Base-by-base conservation (phyloP, 2,797 vertebrate species). In the Picus viridis region DNA sequence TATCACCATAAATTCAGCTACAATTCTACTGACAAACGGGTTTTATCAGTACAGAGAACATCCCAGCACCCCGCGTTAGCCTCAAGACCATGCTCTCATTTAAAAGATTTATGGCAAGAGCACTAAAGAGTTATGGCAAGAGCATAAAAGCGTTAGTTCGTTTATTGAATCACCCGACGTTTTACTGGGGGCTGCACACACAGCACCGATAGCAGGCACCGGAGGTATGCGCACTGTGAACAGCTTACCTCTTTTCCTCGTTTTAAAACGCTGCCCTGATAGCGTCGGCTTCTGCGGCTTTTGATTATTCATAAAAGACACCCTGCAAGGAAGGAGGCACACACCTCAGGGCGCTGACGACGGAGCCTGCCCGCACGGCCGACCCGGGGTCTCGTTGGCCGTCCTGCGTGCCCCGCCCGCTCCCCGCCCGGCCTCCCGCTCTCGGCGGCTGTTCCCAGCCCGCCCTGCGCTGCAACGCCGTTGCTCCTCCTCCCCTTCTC, bases 301-400 rank as follows among this genome's bases (percentile, higher is more conserved):
- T 99, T 99, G 99, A 99, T 99, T 99, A 99, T 99, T 99, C 99
- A 99, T 99, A 99, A 99, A 99, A 99, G 98, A 99, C 98, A 98
- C 99, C 96, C 98, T 99, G 95, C 17, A 22, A 72, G 12, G 36
- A 76, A 90, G 41, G 26, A 54, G 24, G 59, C 5, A 14, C 4
- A 7, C 5, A 19, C 5, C 43, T 92, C 51, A 90, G 83, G 34
- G 2, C 26, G 7, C 57, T 9, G 32, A 2, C 14, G 5, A 8
- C 19, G 32, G 57, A 2, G 34, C 43, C 41, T 7, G 16, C 53
- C 39, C 65, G 23, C 53, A 7, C 32, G 12, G 13, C 49, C 49
- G 27, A 24, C 14, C n/a, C 23, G 16, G n/a, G 8, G 12, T 45
- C 56, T 27, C 30, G 39, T 5, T 9, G 30, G 29, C 57, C 22